A percentile compares a stretch with the other conserved stretches of the same genome.
phyloP scores from a whole-genome alignment of 2,113 vertebrate genomes.

The Oncorhynchus keta region DNA sequence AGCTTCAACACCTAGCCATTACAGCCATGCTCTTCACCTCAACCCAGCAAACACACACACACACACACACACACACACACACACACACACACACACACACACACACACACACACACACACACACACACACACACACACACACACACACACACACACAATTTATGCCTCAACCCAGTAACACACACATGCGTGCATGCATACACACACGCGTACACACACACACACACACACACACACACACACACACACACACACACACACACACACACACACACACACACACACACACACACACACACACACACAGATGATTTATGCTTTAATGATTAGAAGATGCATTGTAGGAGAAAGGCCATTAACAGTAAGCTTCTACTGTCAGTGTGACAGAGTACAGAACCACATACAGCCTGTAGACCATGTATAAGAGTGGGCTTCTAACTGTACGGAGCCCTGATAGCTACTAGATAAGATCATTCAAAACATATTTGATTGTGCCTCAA shows the following conservation, averaged over 20 bases:
- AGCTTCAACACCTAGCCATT: slow-evolving; percentile 38
- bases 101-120: no score
- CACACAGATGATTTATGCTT: not conserved
- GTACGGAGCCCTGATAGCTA: not conserved
- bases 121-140: no score
- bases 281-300: no score
- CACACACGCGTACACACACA: no score
- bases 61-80: slow-evolving; percentile 1
- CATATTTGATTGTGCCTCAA: not conserved
- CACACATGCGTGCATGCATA: no score
- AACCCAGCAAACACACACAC: not conserved
- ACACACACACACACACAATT: no score
- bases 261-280: no score
- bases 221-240: no score
- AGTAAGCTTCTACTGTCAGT: not conserved
- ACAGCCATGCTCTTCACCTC: slow-evolving; percentile 10
- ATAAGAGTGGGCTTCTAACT: not conserved
- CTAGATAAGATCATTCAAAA: not conserved
- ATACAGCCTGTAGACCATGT: not conserved
- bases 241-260: no score
- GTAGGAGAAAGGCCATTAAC: not conserved
- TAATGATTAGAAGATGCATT: not conserved
- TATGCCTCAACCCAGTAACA: no score
- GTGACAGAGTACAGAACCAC: not conserved
- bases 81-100: no score